Percentiles rank a stretch among this genome's conserved stretches.
Conservation (phyloP, 1,140 invertebrate genomes). For the Sarcophaga peregrina region DNA sequence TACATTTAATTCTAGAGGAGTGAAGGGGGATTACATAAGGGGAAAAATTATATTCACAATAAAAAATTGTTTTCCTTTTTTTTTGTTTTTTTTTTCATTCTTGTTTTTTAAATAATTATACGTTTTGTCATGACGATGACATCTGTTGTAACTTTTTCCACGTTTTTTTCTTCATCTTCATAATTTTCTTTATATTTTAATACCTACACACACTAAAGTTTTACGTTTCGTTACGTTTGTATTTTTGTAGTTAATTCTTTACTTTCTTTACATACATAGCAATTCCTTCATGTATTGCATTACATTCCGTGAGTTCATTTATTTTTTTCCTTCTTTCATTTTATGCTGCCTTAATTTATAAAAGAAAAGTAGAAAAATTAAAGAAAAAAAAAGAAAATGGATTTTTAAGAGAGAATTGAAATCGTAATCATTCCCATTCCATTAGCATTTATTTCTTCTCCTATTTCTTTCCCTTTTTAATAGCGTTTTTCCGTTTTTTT, state of each 20-base stretch:
- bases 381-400: too few species aligned
- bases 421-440: background rate
- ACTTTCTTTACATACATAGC: background rate
- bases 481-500: too few species aligned
- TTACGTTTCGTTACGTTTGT: background rate
- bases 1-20: background rate
- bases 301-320: background rate
- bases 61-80: background rate
- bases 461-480: too few species aligned
- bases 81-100: background rate
- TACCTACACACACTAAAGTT: background rate
- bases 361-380: too few species aligned
- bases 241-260: background rate
- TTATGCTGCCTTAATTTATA: background rate
- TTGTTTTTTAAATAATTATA: too few species aligned
- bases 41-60: conserved; percentile 3
- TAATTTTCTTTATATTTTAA: background rate
- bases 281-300: conserved; percentile 5
- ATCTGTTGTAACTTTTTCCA: too few species aligned
- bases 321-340: background rate
- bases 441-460: too few species aligned
- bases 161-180: background rate
- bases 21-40: too few species aligned
- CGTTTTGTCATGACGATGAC: too few species aligned
- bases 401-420: background rate